phyloP scores from a whole-genome alignment of 2,797 vertebrate species.

The Tarsius wallacei region DNA sequence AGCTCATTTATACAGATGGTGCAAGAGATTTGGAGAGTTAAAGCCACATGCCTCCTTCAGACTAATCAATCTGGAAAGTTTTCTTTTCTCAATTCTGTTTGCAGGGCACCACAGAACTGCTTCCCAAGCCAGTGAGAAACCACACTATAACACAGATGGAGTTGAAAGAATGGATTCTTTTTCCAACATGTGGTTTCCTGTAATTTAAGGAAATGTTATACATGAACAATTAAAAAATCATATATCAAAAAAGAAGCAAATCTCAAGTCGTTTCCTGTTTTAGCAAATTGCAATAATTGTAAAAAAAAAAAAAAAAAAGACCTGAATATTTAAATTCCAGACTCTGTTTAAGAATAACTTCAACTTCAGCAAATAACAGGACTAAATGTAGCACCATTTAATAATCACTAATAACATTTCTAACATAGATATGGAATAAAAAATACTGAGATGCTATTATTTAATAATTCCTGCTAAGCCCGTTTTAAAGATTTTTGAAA shows the following conservation, averaged over 20 bases:
- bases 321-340: constrained; percentile 60
- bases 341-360: constrained; percentile 8
- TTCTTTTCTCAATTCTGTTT: constrained; percentile 60
- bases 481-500: neutral
- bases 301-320: neutral
- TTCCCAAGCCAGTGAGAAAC: constrained; percentile 45
- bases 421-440: neutral
- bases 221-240: constrained; percentile 70
- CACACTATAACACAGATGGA: neutral
- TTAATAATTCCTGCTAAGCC: constrained; percentile 6
- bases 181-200: neutral
- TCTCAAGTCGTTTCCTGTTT: constrained; percentile 37
- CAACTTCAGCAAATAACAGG: neutral
- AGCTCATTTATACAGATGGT: neutral
- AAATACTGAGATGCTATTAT: neutral
- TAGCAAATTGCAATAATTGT: constrained; percentile 39
- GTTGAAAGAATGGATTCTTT: constrained; percentile 22
- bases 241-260: constrained; percentile 64
- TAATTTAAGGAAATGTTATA: constrained; percentile 62
- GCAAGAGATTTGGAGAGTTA: neutral
- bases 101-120: constrained; percentile 49
- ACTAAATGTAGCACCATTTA: neutral
- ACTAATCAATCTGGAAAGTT: constrained; percentile 65
- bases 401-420: constrained; percentile 16
- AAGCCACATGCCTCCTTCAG: neutral